A percentile compares a stretch with the other conserved stretches of the same genome.
phyloP scores from a whole-genome alignment of 2,113 vertebrate genomes.

The Nothocercus julius region DNA sequence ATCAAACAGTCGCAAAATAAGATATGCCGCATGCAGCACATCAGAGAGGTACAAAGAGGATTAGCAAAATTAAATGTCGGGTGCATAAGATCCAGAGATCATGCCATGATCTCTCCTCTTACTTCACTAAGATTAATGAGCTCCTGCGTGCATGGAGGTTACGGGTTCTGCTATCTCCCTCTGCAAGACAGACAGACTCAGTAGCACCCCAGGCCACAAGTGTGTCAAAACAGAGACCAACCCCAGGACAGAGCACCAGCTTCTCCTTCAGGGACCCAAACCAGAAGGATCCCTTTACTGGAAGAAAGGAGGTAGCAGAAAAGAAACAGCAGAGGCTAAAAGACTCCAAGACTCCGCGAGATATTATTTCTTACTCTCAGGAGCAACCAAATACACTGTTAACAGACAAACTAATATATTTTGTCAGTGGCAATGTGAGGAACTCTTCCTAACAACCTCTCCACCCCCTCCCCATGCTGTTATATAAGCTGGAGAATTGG shows the following conservation, averaged over 20 bases:
- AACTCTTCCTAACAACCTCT: background rate
- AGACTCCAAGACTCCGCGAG: background rate
- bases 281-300: background rate
- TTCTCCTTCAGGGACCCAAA: background rate
- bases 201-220: background rate
- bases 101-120: accelerated
- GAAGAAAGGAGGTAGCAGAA: background rate
- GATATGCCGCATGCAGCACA: background rate
- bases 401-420: background rate
- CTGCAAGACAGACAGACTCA: background rate
- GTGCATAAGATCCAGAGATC: background rate
- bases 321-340: background rate
- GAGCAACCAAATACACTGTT: background rate
- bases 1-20: background rate
- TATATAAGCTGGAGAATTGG: background rate
- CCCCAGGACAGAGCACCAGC: background rate
- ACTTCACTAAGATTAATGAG: background rate
- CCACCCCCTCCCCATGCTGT: background rate
- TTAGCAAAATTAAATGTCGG: background rate
- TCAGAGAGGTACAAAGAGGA: background rate
- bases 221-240: background rate
- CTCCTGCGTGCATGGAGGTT: background rate
- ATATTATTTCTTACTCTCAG: background rate
- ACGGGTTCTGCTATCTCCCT: background rate
- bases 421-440: background rate